Evolutionary conservation across 1,140 invertebrate genomes (phyloP), one percentile per base, ranked within the genome.

Genomic region (Drosophila miranda): DNA sequence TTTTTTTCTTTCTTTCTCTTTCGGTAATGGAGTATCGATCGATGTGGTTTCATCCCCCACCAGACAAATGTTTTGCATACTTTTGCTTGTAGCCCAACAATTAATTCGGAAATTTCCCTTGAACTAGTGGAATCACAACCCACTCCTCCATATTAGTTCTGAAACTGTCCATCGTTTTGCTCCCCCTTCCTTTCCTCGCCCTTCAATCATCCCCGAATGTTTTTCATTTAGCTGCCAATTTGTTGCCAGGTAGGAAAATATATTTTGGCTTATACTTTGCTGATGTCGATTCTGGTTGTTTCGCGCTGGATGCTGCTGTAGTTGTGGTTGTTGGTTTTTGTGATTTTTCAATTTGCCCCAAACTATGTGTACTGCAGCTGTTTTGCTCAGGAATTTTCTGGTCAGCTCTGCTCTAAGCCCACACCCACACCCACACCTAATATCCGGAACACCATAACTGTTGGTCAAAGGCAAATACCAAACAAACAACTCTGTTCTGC

Each of bases 401-500:
- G 51, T 38, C 6, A 21, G 4, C 49, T 21, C 46, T n/a, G 23
- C 4, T 26, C 23, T 26, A 2, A 19, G 23, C 14, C 14, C 1
- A 26, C 21, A 23, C 11, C 1, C 3, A 23, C 26, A 6, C 2
- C 14, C 34, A 14, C 6, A 1, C 9, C 34, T 38, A 38, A 38
- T 38, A 38, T 38, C n/a, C n/a, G 11, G 38, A 11, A 26, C 16
- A 30, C 44, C 66, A 69, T 68, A 69, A 69, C 50, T 69, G 62
- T 69, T 69, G 66, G 66, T 69, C 66, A 68, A 69, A 69, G 63
- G 26, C 50, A 50, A 62, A 72, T 72, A 72, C 57, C 68, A 72
- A 72, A 71, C 57, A 61, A 61, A 49, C 45, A 72, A 62, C 56
- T 61, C 67, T 53, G 23, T 34, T 11, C 9, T 49, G 67, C 26